Evolutionary conservation across 2,888 invertebrate species (phyloP), one percentile per base, ranked within the genome.

Genomic region (Argynnis bischoffii): DNA sequence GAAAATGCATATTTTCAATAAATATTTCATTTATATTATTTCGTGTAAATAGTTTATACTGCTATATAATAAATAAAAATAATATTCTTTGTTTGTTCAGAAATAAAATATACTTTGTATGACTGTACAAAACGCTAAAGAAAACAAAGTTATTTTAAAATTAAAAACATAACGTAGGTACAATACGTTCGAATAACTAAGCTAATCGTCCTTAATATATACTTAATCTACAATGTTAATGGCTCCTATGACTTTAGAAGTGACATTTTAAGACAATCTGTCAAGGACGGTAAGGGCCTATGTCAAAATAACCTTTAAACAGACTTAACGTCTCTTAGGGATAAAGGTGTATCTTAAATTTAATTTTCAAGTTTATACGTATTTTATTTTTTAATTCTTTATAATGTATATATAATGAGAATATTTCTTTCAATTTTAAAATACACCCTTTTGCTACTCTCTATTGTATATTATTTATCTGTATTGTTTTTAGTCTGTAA

Each of bases 161-260:
- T 86, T 79, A 85, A 84, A 82, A 88, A 89, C 86, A 86, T 87
- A 69, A 72, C 80, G 82, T 85, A 90, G 88, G 87, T 90, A 92
- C 89, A 91, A 82, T 86, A 87, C 84, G 81, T 41, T 41, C 81
- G 85, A 86, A 63, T 87, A 79, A 85, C 81, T 87, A 86, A 81
- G 74, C 86, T 75, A 88, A 81, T 81, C 86, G 83, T 83, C 82
- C 90, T 90, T 91, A 90, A 82, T 81, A 81, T 82, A 85, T 26
- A 85, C 91, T 91, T 91, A 92, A 75, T 75, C 86, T 90, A 91
- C 69, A 72, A 86, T 85, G 86, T 87, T 89, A 84, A 90, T 91
- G 89, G 90, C 88, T 86, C 89, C 87, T 84, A 87, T 89, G 91
- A 90, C 88, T 90, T 84, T 85, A 81, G 61, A 73, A 76, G 78